Conservation (phyloP, 2,113 vertebrate species). For the Prionailurus bengalensis region DNA sequence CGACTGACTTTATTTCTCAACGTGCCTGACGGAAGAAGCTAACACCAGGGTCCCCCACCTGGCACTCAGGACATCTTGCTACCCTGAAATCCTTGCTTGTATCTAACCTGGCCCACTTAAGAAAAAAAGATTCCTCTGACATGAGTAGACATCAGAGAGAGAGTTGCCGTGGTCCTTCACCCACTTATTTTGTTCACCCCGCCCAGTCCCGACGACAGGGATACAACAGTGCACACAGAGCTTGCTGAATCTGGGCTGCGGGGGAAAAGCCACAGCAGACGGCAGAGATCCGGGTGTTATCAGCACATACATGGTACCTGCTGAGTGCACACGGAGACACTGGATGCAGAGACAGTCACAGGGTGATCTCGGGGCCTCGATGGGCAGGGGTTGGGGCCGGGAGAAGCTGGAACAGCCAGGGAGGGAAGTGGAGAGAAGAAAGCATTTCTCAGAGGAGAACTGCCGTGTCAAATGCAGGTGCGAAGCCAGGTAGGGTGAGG, state of each 20-base stretch:
- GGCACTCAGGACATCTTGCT: not conserved
- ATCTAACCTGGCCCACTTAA: not conserved
- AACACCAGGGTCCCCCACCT: not conserved
- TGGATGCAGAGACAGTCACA: not conserved
- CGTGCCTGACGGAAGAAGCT: not conserved
- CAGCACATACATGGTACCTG: not conserved
- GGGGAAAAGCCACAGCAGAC: not conserved
- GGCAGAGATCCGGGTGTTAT: not conserved
- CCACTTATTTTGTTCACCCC: not conserved
- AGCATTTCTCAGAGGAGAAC: not conserved
- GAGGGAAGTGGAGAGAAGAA: not conserved
- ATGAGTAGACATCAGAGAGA: not conserved
- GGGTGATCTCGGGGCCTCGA: not conserved
- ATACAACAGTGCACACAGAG: accelerated
- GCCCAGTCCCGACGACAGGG: accelerated
- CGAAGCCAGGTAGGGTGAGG: not conserved
- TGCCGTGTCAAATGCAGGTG: accelerated
- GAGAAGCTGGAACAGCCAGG: not conserved
- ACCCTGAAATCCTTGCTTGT: not conserved
- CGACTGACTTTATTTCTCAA: accelerated
- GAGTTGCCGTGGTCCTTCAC: not conserved
- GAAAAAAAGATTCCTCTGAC: not conserved
- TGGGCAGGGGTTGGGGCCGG: not conserved
- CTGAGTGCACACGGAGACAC: not conserved
- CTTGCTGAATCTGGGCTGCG: not conserved